Percentiles rank a stretch among this genome's conserved stretches.
phyloP scores from a whole-genome alignment of 2,113 vertebrate genomes.

The Percopsis transmontana region DNA sequence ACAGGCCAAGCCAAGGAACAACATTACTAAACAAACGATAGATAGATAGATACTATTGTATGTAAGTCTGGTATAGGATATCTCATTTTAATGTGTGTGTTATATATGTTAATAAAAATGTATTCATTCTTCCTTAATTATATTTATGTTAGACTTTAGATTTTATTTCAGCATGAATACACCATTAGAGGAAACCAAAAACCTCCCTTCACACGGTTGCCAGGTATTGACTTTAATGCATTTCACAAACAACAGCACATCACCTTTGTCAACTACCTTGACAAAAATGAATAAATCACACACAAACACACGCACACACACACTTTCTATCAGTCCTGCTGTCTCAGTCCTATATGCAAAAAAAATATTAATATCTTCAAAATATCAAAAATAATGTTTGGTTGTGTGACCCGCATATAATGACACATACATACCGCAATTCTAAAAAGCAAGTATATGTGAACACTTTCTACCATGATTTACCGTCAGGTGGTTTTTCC shows the following conservation, averaged over 20 bases:
- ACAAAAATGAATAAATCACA: not conserved
- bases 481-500: slow-evolving; percentile 19
- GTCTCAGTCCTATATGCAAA: too few relatives aligned
- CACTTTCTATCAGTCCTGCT: not conserved
- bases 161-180: too few relatives aligned
- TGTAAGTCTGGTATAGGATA: not conserved
- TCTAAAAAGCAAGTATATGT: not conserved
- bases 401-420: not conserved
- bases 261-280: too few relatives aligned
- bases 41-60: not conserved
- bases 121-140: not conserved
- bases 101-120: not conserved
- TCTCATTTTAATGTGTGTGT: not conserved
- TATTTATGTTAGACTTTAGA: not conserved
- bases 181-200: too few relatives aligned
- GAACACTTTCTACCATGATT: not conserved
- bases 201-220: too few relatives aligned
- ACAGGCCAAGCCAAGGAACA: too few relatives aligned
- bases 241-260: too few relatives aligned
- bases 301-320: slow-evolving; percentile 3
- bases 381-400: too few relatives aligned
- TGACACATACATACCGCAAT: slow-evolving; percentile 3
- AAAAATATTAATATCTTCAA: too few relatives aligned
- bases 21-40: too few relatives aligned
- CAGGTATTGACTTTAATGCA: too few relatives aligned